A percentile compares a stretch with the other conserved stretches of the same genome.
Evolutionary conservation across 2,888 invertebrate genomes (phyloP).

Genomic region (Chesias legatella): DNA sequence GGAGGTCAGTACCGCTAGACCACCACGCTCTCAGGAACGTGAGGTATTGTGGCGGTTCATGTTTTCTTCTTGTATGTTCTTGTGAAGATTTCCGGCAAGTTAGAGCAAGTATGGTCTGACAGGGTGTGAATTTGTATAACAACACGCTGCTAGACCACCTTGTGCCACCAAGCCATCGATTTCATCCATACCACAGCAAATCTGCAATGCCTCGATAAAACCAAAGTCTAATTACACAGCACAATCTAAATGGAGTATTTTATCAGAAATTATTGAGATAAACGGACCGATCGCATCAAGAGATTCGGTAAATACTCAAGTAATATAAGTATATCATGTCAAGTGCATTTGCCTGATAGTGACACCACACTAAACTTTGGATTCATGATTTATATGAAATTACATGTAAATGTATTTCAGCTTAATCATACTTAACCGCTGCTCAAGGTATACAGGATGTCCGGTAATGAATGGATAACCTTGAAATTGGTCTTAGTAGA

Average conservation of each 20-base stretch:
- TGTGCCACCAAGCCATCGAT: conserved; percentile 59
- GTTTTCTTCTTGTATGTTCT: conserved; percentile 16
- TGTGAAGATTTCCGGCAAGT: conserved; percentile 43
- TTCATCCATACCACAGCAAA: conserved; percentile 8
- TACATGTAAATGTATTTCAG: too few relatives aligned
- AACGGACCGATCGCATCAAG: not conserved
- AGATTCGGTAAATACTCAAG: not conserved
- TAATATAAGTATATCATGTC: not conserved
- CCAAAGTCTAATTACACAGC: not conserved
- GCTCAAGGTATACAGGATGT: too few relatives aligned
- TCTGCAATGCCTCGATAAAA: conserved; percentile 8
- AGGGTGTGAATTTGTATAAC: conserved; percentile 79
- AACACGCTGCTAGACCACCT: conserved; percentile 82
- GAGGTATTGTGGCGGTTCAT: too few relatives aligned
- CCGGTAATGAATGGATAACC: too few relatives aligned
- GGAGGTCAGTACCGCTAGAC: too few relatives aligned
- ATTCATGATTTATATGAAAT: too few relatives aligned
- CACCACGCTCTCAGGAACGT: too few relatives aligned
- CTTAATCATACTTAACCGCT: too few relatives aligned
- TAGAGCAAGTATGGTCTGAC: conserved; percentile 82
- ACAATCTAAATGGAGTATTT: conserved; percentile 10
- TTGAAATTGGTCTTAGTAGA: too few relatives aligned
- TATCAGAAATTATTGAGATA: conserved; percentile 19
- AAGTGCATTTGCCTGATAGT: too few relatives aligned
- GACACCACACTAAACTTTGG: too few relatives aligned